Conservation (phyloP, 2,888 invertebrate species). For the Amitus sp. region DNA sequence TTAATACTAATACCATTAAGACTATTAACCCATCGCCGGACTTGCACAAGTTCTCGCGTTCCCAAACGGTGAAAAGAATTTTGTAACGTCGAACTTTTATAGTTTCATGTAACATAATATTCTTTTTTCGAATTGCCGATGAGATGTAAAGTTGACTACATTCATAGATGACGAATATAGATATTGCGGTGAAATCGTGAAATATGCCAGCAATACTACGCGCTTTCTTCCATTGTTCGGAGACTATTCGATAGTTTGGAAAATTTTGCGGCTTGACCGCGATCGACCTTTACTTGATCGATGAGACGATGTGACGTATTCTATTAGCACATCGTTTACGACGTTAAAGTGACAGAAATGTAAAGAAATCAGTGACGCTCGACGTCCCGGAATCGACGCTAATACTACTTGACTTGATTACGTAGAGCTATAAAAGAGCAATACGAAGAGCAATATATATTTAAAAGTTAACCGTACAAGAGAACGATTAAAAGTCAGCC, state of each 20-base stretch:
- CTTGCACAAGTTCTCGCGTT: not conserved
- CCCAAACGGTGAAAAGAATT: too few relatives aligned
- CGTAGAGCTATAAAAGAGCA: conserved; percentile 61
- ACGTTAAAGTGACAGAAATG: conserved; percentile 15
- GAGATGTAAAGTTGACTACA: conserved; percentile 61
- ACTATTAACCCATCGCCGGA: not conserved
- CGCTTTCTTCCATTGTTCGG: too few relatives aligned
- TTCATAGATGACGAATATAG: conserved; percentile 61
- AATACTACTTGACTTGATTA: conserved; percentile 58
- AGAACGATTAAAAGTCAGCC: conserved; percentile 11
- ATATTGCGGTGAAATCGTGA: too few relatives aligned
- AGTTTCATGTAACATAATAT: conserved; percentile 6
- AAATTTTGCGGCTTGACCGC: not conserved
- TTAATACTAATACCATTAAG: conserved; percentile 25
- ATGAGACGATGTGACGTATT: conserved; percentile 36
- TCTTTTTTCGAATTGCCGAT: too few relatives aligned
- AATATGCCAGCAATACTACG: too few relatives aligned
- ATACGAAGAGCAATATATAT: conserved; percentile 64
- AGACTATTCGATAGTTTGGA: conserved; percentile 10
- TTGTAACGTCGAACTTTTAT: too few relatives aligned
- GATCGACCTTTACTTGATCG: conserved; percentile 16
- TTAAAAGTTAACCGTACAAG: conserved; percentile 37
- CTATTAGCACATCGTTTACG: conserved; percentile 16
- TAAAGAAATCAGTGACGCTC: not conserved
- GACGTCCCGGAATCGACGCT: not conserved